Conservation (phyloP, 2,888 invertebrate genomes). For the Tetragnatha montana region DNA sequence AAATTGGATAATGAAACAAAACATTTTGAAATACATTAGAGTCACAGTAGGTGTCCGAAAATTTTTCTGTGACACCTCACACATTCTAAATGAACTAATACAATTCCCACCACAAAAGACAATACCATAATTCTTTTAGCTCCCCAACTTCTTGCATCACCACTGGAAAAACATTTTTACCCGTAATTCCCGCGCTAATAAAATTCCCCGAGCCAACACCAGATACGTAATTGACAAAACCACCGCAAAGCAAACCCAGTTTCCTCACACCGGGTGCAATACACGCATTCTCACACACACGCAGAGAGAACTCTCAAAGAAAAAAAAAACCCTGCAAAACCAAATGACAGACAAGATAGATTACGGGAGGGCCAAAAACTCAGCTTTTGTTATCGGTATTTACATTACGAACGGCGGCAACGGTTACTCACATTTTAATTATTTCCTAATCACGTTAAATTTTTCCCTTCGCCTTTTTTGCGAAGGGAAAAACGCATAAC, state of each 20-base stretch:
- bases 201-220: neutral
- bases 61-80: too few relatives aligned
- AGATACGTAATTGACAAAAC: constrained; percentile 16
- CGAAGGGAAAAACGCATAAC: constrained; percentile 55
- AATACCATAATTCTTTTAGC: neutral
- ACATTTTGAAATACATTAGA: too few relatives aligned
- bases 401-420: constrained; percentile 53
- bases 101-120: neutral
- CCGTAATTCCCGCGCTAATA: neutral
- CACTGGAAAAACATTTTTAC: neutral
- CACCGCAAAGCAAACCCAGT: constrained; percentile 8
- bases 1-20: too few relatives aligned
- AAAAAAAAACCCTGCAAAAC: constrained; percentile 24
- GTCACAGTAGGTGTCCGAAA: too few relatives aligned
- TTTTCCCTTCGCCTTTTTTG: constrained; percentile 32
- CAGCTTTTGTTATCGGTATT: constrained; percentile 69
- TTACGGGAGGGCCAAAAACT: constrained; percentile 56
- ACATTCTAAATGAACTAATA: too few relatives aligned
- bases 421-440: constrained; percentile 70
- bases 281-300: neutral
- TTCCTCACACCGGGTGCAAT: constrained; percentile 6
- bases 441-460: constrained; percentile 70
- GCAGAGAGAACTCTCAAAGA: neutral
- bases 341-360: constrained; percentile 66
- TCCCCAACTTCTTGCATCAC: neutral